A percentile compares a stretch with the other conserved stretches of the same genome.
phyloP scores from a whole-genome alignment of 2,113 vertebrate species.

The Hydropotes inermis region DNA sequence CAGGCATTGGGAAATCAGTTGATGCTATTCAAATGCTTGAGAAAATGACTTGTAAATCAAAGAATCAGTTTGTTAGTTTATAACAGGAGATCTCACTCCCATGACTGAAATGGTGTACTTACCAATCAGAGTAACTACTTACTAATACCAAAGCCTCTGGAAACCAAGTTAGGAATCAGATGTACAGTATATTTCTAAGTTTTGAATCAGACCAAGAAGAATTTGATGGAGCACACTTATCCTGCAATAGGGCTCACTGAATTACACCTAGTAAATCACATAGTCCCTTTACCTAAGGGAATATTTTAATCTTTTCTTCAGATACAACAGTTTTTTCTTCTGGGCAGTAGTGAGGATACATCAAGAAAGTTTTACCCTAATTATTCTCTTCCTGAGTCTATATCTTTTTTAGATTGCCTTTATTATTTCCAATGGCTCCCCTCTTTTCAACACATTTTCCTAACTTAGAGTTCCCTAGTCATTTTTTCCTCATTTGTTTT shows the following conservation, averaged over 20 bases:
- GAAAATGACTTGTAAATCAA: slow-evolving; percentile 33
- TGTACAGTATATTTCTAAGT: not conserved
- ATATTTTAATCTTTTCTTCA: not conserved
- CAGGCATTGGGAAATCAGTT: slow-evolving; percentile 8
- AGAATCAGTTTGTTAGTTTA: not conserved
- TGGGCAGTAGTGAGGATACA: not conserved
- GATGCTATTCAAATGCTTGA: not conserved
- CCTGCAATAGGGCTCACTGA: not conserved
- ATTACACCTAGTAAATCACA: not conserved
- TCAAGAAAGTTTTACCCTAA: not conserved
- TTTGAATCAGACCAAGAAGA: not conserved
- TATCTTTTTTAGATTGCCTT: not conserved
- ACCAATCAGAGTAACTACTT: not conserved
- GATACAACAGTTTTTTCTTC: not conserved
- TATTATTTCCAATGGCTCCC: not conserved
- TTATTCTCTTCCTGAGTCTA: not conserved
- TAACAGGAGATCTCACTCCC: not conserved
- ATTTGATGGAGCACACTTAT: not conserved
- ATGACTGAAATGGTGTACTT: not conserved
- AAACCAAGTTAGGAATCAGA: slow-evolving; percentile 8
- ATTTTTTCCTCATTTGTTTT: not conserved
- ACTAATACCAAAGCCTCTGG: not conserved
- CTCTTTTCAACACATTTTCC: not conserved
- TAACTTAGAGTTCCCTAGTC: not conserved
- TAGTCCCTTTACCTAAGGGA: not conserved